phyloP scores from a whole-genome alignment of 37 sponge, comb jelly and placozoan genomes.

The Aplysina aerophoba region DNA sequence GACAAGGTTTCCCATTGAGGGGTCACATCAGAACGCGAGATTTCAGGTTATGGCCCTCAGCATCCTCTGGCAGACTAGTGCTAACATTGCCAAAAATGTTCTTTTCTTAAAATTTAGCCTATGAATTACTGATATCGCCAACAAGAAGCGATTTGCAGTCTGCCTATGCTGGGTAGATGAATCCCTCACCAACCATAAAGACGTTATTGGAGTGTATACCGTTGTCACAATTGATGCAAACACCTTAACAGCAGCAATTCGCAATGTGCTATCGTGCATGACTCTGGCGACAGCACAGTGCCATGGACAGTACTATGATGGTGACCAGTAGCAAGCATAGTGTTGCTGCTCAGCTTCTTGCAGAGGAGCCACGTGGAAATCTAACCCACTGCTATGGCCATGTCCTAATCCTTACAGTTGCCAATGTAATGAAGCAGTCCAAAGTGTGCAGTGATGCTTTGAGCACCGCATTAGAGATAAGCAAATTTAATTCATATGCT shows the following conservation, averaged over 20 bases:
- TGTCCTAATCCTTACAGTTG: too few relatives aligned
- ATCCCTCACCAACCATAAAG: background rate
- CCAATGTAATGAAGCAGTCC: too few relatives aligned
- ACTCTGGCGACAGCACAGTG: background rate
- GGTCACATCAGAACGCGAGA: background rate
- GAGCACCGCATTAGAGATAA: background rate
- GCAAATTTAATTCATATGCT: background rate
- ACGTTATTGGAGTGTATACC: background rate
- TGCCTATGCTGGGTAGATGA: background rate
- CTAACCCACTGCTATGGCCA: too few relatives aligned
- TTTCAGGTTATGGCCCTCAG: background rate
- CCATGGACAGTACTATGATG: too few relatives aligned
- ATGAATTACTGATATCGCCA: background rate
- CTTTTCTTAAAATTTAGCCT: background rate
- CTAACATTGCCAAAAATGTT: background rate
- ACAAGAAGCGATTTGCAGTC: background rate
- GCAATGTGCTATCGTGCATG: background rate
- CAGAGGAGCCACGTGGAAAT: too few relatives aligned
- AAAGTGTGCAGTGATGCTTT: too few relatives aligned
- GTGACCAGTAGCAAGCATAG: too few relatives aligned
- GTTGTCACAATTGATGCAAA: background rate
- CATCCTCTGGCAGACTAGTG: background rate
- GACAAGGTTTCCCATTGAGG: too few relatives aligned
- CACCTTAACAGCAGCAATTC: background rate
- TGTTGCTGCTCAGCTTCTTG: too few relatives aligned